These are phyloP conservation scores for Neodiprion lecontei DNA, from an alignment of 1,140 invertebrate species.

Conservation along the genomic window DNA sequence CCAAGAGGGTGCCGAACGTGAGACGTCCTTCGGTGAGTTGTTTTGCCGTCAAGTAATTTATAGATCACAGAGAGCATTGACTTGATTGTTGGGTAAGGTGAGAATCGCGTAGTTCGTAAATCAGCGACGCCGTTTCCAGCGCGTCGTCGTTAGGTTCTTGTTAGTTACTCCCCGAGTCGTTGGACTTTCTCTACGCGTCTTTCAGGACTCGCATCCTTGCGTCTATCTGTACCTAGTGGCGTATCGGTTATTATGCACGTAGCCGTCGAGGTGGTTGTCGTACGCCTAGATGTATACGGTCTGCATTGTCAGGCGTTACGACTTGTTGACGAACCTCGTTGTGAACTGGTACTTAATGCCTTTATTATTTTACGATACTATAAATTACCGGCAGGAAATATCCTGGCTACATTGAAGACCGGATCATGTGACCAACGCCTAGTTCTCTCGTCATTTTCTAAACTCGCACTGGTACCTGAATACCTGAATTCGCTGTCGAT, in stretches of 20 bases:
- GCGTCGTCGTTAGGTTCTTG: too few species aligned
- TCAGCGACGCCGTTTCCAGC: neutral
- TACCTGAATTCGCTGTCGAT: too few species aligned
- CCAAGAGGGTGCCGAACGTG: constrained; percentile 37
- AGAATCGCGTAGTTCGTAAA: constrained; percentile 1
- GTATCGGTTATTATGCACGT: too few species aligned
- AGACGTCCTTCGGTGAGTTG: neutral
- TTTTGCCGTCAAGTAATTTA: neutral
- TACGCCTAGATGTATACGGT: neutral
- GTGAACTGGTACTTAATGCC: constrained; percentile 42
- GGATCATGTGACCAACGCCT: too few species aligned
- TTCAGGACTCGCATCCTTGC: too few species aligned
- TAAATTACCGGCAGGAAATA: neutral
- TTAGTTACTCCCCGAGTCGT: too few species aligned
- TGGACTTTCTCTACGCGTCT: too few species aligned
- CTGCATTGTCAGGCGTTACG: constrained; percentile 47
- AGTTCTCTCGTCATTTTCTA: too few species aligned
- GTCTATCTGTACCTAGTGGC: too few species aligned
- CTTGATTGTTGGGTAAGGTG: neutral
- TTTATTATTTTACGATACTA: constrained; percentile 50
- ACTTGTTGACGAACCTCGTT: constrained; percentile 51
- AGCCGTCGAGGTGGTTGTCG: too few species aligned
- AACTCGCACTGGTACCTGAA: too few species aligned
- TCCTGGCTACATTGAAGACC: too few species aligned
- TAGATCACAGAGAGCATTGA: neutral